These are phyloP conservation scores for Tympanoctomys barrerae DNA, from an alignment of 2,797 vertebrate genomes.

Conservation along the genomic window DNA sequence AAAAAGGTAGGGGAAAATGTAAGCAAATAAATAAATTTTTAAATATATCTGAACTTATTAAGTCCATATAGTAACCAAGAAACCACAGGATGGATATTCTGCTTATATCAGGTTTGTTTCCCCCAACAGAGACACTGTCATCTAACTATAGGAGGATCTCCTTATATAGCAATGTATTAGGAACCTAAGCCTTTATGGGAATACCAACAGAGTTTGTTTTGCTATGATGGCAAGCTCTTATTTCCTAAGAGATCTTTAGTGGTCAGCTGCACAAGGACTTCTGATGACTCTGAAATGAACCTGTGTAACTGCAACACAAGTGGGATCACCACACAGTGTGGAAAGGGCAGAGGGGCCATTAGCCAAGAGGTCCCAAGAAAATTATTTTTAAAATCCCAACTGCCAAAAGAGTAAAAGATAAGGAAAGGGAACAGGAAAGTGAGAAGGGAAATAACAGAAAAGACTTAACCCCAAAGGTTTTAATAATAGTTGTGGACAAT, in stretches of 20 bases:
- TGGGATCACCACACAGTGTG: neutral
- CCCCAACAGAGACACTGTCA: neutral
- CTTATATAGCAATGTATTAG: neutral
- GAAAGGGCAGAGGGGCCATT: neutral
- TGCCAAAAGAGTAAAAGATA: neutral
- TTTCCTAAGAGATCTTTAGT: slow-evolving; percentile 51
- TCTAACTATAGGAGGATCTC: neutral
- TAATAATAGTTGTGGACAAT: neutral
- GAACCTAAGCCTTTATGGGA: slow-evolving; percentile 26
- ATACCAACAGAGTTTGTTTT: neutral
- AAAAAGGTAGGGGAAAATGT: neutral
- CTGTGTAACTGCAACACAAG: neutral
- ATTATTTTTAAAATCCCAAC: slow-evolving; percentile 23
- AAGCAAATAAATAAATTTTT: slow-evolving; percentile 51
- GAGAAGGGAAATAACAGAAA: neutral
- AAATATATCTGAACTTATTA: slow-evolving; percentile 32
- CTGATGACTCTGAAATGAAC: slow-evolving; percentile 56
- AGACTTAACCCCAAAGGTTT: neutral
- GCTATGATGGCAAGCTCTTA: slow-evolving; percentile 9
- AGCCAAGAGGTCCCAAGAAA: slow-evolving; percentile 8
- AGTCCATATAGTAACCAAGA: slow-evolving; percentile 28
- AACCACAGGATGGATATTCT: neutral
- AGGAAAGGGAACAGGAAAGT: neutral
- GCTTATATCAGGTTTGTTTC: neutral
- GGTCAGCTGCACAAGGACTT: slow-evolving; percentile 5